These are phyloP conservation scores for Tauraco erythrolophus DNA, from an alignment of 2,113 vertebrate species.

Conservation along the genomic window DNA sequence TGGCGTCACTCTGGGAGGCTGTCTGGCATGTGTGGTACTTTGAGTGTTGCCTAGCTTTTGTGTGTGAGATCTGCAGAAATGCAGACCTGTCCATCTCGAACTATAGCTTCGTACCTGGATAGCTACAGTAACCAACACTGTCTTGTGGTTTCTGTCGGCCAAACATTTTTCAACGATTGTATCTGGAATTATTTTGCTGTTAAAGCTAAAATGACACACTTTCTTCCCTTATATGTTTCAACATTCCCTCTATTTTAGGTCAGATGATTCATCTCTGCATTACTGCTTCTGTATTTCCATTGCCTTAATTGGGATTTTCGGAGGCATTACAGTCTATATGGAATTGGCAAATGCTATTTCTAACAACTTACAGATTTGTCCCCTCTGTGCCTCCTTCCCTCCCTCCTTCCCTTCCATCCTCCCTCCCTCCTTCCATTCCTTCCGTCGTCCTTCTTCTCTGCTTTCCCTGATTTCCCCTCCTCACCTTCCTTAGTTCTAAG, in stretches of 20 bases:
- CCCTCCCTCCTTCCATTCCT: neutral
- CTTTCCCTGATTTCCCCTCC: neutral
- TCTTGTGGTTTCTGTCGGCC: neutral
- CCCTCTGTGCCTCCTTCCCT: too few species aligned
- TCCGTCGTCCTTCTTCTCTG: neutral
- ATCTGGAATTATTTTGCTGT: constrained; percentile 25
- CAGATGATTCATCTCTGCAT: constrained; percentile 65
- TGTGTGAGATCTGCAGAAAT: neutral
- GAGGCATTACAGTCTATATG: neutral
- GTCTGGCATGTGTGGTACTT: neutral
- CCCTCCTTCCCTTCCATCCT: neutral
- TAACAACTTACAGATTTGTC: neutral
- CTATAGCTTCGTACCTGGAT: neutral
- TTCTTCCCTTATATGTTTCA: constrained; percentile 39
- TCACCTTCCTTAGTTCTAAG: neutral
- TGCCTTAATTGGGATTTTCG: constrained; percentile 53
- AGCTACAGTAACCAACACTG: neutral
- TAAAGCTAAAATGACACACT: constrained; percentile 47
- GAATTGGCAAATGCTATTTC: constrained; percentile 19
- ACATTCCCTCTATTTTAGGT: constrained; percentile 45
- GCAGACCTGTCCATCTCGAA: neutral
- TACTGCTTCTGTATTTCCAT: constrained; percentile 51
- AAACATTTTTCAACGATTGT: neutral
- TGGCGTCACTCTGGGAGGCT: neutral
- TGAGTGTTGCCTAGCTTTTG: neutral